Evolutionary conservation across 2,888 invertebrate genomes (phyloP), one percentile per base, ranked within the genome.

Genomic region (Netelia virgata): DNA sequence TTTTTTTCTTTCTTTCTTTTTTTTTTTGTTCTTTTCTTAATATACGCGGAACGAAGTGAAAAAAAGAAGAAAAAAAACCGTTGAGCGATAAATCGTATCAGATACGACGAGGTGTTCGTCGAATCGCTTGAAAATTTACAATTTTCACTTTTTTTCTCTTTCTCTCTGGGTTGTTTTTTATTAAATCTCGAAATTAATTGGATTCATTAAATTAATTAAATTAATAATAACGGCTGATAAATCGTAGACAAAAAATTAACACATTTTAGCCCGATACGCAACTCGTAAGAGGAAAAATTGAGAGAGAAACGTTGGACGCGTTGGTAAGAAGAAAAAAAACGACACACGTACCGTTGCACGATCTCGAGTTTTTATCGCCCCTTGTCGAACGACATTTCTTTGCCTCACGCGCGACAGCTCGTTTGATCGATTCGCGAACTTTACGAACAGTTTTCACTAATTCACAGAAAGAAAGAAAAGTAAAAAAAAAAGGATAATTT

Each of bases 321-420:
- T 47, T 47, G 14, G 14, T 11, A 47, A 47, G 10, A 47, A 47
- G 28, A 28, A 28, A 2, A 28, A 5, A 28, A 28, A 28, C 28
- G 28, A 28, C 28, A 28, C 5, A 47, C 47, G 14, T 47, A 47
- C 14, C 47, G 47, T 47, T 47, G 20, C 55, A 18, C n/a, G 43
- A 68, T 68, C 72, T 53, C 28, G 73, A 78, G 28, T 28, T 28
- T 77, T 77, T 47, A 69, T 73, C 50, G 70, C 68, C 23, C 5
- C 82, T 18, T 74, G 82, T 73, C 77, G 41, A 61, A 82, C 63
- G 63, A 69, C 73, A 63, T 77, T 82, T 82, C 59, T 59, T 57
- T 47, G 2, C 47, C 14, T 14, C 18, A 8, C 41, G 14, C 0
- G 18, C 53, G 77, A 78, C 77, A 63, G 53, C 68, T 66, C 72